A percentile compares a stretch with the other conserved stretches of the same genome.
Conservation (phyloP, 2,888 invertebrate species). For the Synanthedon vespiformis region DNA sequence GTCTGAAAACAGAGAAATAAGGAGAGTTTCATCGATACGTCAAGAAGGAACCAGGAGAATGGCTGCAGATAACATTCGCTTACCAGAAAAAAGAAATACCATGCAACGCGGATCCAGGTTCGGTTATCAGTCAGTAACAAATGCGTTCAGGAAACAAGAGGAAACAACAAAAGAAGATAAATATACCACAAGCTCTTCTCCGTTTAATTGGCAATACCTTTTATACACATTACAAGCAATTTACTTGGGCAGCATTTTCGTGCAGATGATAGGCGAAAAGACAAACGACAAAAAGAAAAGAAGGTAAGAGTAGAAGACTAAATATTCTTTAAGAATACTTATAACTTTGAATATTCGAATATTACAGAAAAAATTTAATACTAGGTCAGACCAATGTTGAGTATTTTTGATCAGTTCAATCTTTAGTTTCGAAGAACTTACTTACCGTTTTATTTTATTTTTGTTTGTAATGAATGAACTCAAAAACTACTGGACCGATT, state of each 20-base stretch:
- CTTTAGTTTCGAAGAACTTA: too few relatives aligned
- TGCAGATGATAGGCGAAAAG: slow-evolving; percentile 26
- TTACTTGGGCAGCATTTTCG: slow-evolving; percentile 36
- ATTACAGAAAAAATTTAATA: too few relatives aligned
- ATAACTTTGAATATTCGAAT: too few relatives aligned
- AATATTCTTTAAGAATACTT: too few relatives aligned
- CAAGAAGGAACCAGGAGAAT: background rate
- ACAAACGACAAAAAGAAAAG: background rate
- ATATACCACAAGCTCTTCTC: slow-evolving; percentile 7
- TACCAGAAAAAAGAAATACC: background rate
- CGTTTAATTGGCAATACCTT: slow-evolving; percentile 35
- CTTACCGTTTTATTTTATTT: too few relatives aligned
- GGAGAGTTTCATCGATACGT: background rate
- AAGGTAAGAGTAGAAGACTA: background rate
- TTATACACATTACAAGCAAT: slow-evolving; percentile 44
- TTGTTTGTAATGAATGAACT: too few relatives aligned
- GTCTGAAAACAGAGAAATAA: background rate
- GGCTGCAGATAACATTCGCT: background rate
- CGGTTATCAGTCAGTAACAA: slow-evolving; percentile 10
- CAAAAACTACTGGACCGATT: too few relatives aligned
- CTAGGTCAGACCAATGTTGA: too few relatives aligned
- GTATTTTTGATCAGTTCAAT: too few relatives aligned
- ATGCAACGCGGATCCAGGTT: slow-evolving; percentile 10
- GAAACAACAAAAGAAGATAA: slow-evolving; percentile 2
- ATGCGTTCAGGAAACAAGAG: slow-evolving; percentile 10